Evolutionary conservation across 2,113 vertebrate species (phyloP), one percentile per base, ranked within the genome.

Genomic region (Coregonus clupeaformis): DNA sequence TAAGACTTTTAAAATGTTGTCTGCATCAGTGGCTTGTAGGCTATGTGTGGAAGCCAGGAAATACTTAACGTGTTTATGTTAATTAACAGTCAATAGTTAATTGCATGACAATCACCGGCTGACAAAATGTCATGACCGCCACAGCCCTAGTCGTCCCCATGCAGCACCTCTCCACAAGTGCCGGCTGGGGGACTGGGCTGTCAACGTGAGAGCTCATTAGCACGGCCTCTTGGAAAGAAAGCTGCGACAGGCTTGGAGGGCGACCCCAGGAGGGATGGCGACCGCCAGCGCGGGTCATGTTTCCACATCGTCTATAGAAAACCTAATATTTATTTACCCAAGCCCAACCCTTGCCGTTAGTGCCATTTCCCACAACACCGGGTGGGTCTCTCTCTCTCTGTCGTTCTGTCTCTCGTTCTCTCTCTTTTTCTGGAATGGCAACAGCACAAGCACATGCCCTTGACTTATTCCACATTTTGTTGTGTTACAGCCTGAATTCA

Each of bases 131-230:
- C 36, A 42, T 42, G 36, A 42, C 36, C 36, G 36, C 9, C 9
- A 42, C 36, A 42, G 7, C 36, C 36, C 36, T 42, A 42, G 36
- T 42, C 36, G 2, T 42, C 7, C 36, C 9, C 36, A 42, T 42
- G 36, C 36, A 11, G 36, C 36, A 42, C 11, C 62, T 65, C 60
- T 52, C 60, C 42, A 67, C 64, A 57, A 49, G 63, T 55, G 25
- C 69, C 62, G 60, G 68, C 55, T 71, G 66, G 71, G 71, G 72
- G 72, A 65, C 55, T 29, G 29, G 52, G 68, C 75, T 76, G 75
- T 83, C 77, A 80, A 65, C 60, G 73, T 65, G 80, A 83, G 75
- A 74, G 47, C 77, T 86, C 75, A 86, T 84, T 86, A 86, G 77
- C 73, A 47, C 72, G 52, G 25, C 57, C 79, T 64, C 25, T 75